Percentiles rank a stretch among this genome's conserved stretches.
phyloP scores from a whole-genome alignment of 2,113 vertebrate species.

The Lampris incognitus region DNA sequence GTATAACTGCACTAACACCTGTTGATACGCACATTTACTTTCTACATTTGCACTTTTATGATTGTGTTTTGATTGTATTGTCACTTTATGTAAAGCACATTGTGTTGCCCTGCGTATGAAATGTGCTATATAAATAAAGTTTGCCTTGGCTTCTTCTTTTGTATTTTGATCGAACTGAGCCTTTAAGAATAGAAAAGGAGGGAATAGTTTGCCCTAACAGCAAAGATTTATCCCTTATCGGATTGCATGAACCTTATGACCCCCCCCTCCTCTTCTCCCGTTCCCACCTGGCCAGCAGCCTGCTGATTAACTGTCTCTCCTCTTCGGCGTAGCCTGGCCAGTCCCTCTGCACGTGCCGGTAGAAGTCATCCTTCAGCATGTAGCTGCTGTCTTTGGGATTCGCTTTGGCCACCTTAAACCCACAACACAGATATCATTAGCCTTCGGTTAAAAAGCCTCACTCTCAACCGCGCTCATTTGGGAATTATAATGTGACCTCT shows the following conservation, averaged over 20 bases:
- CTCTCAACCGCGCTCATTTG: no score
- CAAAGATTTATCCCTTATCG: neutral
- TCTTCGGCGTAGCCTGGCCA: slow-evolving; percentile 81
- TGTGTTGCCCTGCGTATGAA: no score
- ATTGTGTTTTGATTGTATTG: no score
- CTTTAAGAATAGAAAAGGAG: no score
- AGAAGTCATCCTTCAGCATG: slow-evolving; percentile 77
- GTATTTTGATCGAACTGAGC: no score
- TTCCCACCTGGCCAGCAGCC: slow-evolving; percentile 79
- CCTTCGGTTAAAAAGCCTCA: neutral
- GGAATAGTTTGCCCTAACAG: neutral
- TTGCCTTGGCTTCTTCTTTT: no score
- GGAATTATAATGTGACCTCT: no score
- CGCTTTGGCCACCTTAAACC: slow-evolving; percentile 81
- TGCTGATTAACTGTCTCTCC: slow-evolving; percentile 79
- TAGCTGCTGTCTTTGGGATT: slow-evolving; percentile 83
- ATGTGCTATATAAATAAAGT: no score
- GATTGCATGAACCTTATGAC: neutral
- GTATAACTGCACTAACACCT: no score
- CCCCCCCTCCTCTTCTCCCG: neutral
- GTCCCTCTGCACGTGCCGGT: slow-evolving; percentile 71
- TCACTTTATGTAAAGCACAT: no score
- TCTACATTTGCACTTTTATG: no score
- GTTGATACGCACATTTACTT: no score
- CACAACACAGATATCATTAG: neutral